phyloP scores from a whole-genome alignment of 1,140 invertebrate species.

The Thaumatotibia leucotreta region DNA sequence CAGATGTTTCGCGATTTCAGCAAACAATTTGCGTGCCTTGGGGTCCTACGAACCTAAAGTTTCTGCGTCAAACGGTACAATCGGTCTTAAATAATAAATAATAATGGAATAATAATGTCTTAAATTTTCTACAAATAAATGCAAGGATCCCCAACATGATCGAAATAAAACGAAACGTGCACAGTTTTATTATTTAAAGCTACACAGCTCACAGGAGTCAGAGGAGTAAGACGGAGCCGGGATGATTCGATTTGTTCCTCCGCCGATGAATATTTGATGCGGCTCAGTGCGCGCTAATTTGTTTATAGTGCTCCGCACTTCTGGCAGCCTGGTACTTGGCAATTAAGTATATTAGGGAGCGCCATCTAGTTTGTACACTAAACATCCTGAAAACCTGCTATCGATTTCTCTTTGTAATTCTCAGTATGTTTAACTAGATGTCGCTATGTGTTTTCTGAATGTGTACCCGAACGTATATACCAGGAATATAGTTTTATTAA shows the following conservation, averaged over 20 bases:
- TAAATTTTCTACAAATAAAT: not conserved
- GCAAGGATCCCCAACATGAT: slow-evolving; percentile 11
- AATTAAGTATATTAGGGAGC: slow-evolving; percentile 18
- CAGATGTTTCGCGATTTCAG: no score
- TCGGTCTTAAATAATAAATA: no score
- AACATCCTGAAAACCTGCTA: not conserved
- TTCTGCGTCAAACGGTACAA: no score
- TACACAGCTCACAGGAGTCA: slow-evolving; percentile 44
- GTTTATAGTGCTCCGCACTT: slow-evolving; percentile 66
- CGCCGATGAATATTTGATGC: slow-evolving; percentile 71
- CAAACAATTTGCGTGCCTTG: no score
- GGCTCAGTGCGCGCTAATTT: slow-evolving; percentile 73
- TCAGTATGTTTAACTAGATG: no score
- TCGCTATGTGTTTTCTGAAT: no score
- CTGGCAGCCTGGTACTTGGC: slow-evolving; percentile 50
- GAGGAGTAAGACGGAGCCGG: slow-evolving; percentile 56
- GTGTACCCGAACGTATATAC: no score
- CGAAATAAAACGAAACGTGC: slow-evolving; percentile 17
- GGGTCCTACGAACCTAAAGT: no score
- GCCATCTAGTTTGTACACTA: not conserved
- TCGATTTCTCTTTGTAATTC: no score
- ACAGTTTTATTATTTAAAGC: slow-evolving; percentile 39
- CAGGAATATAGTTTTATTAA: no score
- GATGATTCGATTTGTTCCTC: slow-evolving; percentile 73
- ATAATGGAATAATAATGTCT: no score